Base-by-base conservation (phyloP, 2,888 invertebrate species). In the Drosophila mayaguana region DNA sequence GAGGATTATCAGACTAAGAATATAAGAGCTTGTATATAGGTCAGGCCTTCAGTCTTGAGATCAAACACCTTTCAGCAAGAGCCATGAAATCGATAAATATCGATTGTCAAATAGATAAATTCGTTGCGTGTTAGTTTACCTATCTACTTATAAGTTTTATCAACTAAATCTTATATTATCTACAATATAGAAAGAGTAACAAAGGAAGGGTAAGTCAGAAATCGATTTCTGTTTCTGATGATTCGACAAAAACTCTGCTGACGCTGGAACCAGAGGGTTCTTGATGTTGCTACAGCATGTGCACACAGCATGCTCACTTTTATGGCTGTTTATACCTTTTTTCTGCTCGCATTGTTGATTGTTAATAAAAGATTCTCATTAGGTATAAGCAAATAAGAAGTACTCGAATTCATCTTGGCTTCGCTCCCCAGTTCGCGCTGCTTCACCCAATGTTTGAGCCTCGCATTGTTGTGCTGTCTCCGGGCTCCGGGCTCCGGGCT, bases 401-500 rank as follows among this genome's bases (percentile, higher is more conserved):
- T 32, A 32, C 48, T 32, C 48, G 48, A 50, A 12, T 32, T 50
- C n/a, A 50, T 32, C 28, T 50, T 32, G 28, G 28, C 18, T 12
- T 32, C 6, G 6, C 48, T 12, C 18, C 18, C 28, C 28, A 20
- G 9, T 20, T 22, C 12, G 16, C 32, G 12, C 4, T 34, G 16
- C 20, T 20, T 45, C 25, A 9, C 18, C 43, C 16, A n/a, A 25
- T 25, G 25, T 9, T 25, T 9, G 16, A 36, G 34, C 43, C 9
- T 16, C 32, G n/a, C 18, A 8, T 18, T 14, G 22, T 62, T 60
- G 18, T 16, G 51, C 45, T 53, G 43, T 42, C 59, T 54, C 22
- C 38, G 40, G 28, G n/a, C 51, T 63, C 28, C 1, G 25, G 25
- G 6, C 57, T 54, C 22, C 32, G 40, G 25, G n/a, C 51, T 63